Conservation (phyloP, 2,113 vertebrate genomes). For the Pithys albifrons region DNA sequence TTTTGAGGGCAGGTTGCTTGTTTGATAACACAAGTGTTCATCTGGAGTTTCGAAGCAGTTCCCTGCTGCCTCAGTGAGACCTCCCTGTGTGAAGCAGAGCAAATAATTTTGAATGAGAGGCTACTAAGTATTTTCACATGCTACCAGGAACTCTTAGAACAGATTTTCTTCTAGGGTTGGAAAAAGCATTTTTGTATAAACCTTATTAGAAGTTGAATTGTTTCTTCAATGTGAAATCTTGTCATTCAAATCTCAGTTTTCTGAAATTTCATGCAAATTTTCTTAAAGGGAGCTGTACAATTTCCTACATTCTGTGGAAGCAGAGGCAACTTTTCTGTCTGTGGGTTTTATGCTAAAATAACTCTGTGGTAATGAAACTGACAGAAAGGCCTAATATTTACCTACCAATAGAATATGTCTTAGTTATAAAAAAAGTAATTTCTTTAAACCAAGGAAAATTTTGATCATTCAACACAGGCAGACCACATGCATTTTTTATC, state of each 20-base stretch:
- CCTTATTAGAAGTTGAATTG: neutral
- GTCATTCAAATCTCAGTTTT: neutral
- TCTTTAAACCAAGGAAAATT: neutral
- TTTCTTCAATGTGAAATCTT: neutral
- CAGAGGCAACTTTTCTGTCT: neutral
- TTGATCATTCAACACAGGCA: neutral
- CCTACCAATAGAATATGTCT: neutral
- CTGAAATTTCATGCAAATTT: neutral
- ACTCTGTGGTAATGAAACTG: neutral
- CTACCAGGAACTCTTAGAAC: neutral
- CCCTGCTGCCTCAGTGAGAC: neutral
- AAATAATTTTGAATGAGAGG: neutral
- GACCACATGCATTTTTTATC: conserved; percentile 29
- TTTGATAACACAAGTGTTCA: neutral
- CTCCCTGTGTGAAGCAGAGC: neutral
- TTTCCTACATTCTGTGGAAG: neutral
- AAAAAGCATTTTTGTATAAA: neutral
- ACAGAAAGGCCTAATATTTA: neutral
- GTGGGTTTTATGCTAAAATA: neutral
- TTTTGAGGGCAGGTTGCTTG: neutral
- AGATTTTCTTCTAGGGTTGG: neutral
- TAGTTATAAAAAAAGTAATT: neutral
- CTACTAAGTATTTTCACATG: neutral
- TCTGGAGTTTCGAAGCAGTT: neutral
- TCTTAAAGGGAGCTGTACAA: neutral